phyloP scores from a whole-genome alignment of 1,140 invertebrate species.

The Rhyzopertha dominica region DNA sequence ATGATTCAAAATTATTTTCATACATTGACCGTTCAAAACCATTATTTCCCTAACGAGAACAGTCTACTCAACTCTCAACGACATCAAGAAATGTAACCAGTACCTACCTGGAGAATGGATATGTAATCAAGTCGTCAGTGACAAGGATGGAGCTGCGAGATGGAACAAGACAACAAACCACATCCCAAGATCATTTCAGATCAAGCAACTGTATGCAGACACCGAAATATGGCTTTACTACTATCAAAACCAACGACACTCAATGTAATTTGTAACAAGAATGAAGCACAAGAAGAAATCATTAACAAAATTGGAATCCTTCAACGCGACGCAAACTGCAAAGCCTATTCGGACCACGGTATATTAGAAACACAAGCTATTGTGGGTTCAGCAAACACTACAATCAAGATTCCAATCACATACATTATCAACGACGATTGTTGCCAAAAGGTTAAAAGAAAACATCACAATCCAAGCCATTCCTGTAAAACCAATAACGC shows the following conservation, averaged over 20 bases:
- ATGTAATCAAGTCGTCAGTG: not conserved
- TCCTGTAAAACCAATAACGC: conserved; percentile 1
- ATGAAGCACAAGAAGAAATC: not conserved
- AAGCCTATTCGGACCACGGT: conserved; percentile 1
- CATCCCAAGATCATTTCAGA: conserved; percentile 3
- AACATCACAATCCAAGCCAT: not conserved
- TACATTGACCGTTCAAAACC: not conserved
- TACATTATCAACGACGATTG: conserved; percentile 11
- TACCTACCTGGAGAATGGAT: conserved; percentile 4
- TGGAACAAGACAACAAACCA: not conserved
- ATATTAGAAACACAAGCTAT: not conserved
- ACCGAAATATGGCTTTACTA: conserved; percentile 6
- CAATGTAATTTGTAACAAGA: conserved; percentile 3
- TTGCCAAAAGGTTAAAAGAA: not conserved
- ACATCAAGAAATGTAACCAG: not conserved
- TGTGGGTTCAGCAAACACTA: not conserved
- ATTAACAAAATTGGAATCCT: not conserved
- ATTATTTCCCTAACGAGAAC: conserved; percentile 5
- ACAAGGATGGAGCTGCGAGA: not conserved
- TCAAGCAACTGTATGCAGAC: not conserved
- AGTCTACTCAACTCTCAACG: not conserved
- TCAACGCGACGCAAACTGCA: conserved; percentile 1
- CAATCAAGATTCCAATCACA: conserved; percentile 3
- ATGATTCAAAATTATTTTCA: not conserved
- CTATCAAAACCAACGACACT: conserved; percentile 1